These are phyloP conservation scores for Numenius phaeopus DNA, from an alignment of 2,797 vertebrate genomes.

Conservation along the genomic window DNA sequence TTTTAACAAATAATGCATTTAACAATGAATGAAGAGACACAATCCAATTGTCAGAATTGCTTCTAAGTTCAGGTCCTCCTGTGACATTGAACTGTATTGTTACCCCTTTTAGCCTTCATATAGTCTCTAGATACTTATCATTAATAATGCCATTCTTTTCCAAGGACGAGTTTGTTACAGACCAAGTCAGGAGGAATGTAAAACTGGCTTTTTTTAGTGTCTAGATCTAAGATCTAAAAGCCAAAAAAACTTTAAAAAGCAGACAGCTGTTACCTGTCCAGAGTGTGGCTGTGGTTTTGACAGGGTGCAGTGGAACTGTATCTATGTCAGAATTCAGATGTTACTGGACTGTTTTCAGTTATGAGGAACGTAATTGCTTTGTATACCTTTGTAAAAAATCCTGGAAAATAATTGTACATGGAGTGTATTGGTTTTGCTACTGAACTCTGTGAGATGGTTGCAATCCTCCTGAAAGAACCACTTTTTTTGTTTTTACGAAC, in stretches of 20 bases:
- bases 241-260: not conserved
- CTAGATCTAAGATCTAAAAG: not conserved
- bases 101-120: not conserved
- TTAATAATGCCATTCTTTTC: not conserved
- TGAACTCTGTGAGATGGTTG: not conserved
- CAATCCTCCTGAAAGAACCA: not conserved
- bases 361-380: not conserved
- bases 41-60: not conserved
- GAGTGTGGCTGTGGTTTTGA: not conserved
- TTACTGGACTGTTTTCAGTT: not conserved
- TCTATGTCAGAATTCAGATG: not conserved
- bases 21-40: not conserved
- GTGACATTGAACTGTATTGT: not conserved
- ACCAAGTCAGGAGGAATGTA: not conserved
- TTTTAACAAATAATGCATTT: not conserved
- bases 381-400: not conserved
- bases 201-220: not conserved
- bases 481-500: not conserved
- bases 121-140: not conserved
- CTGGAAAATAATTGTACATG: not conserved
- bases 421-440: not conserved
- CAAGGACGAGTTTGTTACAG: not conserved
- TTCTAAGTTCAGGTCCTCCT: not conserved
- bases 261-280: not conserved
- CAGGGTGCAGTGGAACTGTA: not conserved